Evolutionary conservation across 2,888 invertebrate genomes (phyloP).

Genomic region (Mythimna impura): DNA sequence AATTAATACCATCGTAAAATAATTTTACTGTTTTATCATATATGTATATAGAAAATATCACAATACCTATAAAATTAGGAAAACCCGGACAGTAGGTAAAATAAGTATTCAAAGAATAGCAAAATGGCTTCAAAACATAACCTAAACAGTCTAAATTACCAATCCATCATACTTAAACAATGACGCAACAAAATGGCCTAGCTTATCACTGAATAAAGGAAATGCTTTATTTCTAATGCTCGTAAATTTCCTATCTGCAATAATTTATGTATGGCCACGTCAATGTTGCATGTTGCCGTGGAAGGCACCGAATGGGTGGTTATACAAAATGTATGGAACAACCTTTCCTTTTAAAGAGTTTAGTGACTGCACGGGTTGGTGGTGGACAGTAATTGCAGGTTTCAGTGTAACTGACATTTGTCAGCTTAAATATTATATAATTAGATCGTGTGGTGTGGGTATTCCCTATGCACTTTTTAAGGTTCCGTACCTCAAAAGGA

Average conservation of each 20-base stretch:
- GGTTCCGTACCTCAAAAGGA: too few relatives aligned
- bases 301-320: conserved; percentile 30
- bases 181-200: conserved; percentile 14
- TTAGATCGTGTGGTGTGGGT: background rate
- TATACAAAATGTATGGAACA: conserved; percentile 49
- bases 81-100: background rate
- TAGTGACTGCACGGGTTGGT: conserved; percentile 6
- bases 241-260: conserved; percentile 36
- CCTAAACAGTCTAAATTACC: conserved; percentile 21
- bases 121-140: conserved; percentile 13
- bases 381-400: conserved; percentile 19
- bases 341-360: conserved; percentile 56
- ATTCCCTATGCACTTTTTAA: background rate
- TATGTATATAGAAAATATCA: too few relatives aligned
- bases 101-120: conserved; percentile 17
- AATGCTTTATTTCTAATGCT: conserved; percentile 33
- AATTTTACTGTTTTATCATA: too few relatives aligned
- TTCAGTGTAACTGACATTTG: conserved; percentile 39
- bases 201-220: conserved; percentile 46
- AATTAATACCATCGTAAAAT: too few relatives aligned
- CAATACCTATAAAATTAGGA: background rate
- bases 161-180: conserved; percentile 49
- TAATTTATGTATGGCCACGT: conserved; percentile 46
- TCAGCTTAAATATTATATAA: conserved; percentile 13
- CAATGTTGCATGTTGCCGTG: conserved; percentile 38